A percentile compares a stretch with the other conserved stretches of the same genome.
These are phyloP conservation scores for Dendrolimus kikuchii DNA, from an alignment of 1,140 invertebrate species.

Conservation along the genomic window DNA sequence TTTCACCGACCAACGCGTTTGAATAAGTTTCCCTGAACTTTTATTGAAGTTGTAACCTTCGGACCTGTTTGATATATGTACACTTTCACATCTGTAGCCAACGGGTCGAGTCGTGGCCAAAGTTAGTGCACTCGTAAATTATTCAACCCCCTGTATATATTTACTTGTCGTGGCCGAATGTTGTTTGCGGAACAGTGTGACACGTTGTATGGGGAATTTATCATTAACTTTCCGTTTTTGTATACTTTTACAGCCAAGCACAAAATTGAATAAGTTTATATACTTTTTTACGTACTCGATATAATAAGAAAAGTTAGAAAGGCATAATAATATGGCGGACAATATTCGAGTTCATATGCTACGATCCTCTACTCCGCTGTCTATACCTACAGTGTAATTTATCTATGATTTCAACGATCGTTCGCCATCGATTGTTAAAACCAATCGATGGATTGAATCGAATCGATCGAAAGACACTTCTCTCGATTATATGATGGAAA, in stretches of 20 bases:
- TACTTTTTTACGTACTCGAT: too few relatives aligned
- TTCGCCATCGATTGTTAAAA: too few relatives aligned
- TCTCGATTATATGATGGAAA: too few relatives aligned
- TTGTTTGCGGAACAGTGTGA: slow-evolving; percentile 33
- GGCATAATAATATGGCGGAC: too few relatives aligned
- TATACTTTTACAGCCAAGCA: background rate
- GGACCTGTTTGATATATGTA: slow-evolving; percentile 63
- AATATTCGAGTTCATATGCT: too few relatives aligned
- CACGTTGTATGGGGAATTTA: slow-evolving; percentile 16
- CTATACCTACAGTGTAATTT: too few relatives aligned
- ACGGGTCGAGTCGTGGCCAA: slow-evolving; percentile 36
- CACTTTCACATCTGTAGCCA: slow-evolving; percentile 43
- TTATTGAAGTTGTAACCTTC: slow-evolving; percentile 70
- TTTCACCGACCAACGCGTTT: slow-evolving; percentile 70
- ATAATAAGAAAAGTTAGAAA: too few relatives aligned
- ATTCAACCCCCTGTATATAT: slow-evolving; percentile 56
- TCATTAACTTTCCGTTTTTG: slow-evolving; percentile 3
- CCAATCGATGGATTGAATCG: too few relatives aligned
- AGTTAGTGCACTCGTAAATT: slow-evolving; percentile 68
- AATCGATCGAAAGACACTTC: too few relatives aligned
- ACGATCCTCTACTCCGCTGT: too few relatives aligned
- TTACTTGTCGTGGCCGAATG: slow-evolving; percentile 46
- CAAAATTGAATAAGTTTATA: too few relatives aligned
- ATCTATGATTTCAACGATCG: too few relatives aligned
- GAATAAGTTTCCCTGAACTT: slow-evolving; percentile 68